These are phyloP conservation scores for Mesocricetus auratus DNA, from an alignment of 2,113 vertebrate genomes.

Conservation along the genomic window DNA sequence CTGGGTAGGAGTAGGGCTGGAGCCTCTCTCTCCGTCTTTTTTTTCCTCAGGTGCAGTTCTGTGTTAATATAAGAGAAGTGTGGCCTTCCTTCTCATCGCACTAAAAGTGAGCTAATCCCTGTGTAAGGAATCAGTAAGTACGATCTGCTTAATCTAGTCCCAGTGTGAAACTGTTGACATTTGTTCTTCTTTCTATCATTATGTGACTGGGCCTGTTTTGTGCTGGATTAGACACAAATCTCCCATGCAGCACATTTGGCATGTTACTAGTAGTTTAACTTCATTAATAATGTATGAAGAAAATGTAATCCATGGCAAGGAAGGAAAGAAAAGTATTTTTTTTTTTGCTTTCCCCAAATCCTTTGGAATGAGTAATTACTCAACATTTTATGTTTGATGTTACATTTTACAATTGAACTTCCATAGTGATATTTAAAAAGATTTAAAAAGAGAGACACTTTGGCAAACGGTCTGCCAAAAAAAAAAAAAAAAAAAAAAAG, in stretches of 20 bases:
- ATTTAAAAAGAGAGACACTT: slow-evolving; percentile 60
- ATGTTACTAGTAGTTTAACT: slow-evolving; percentile 99
- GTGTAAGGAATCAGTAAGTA: slow-evolving; percentile 93
- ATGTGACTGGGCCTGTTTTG: slow-evolving; percentile 99
- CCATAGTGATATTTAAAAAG: slow-evolving; percentile 60
- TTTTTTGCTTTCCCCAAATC: slow-evolving; percentile 87
- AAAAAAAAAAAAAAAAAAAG: neutral
- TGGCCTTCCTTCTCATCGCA: slow-evolving; percentile 90
- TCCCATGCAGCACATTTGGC: slow-evolving; percentile 99
- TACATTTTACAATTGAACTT: slow-evolving; percentile 83
- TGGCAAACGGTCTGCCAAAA: slow-evolving; percentile 45
- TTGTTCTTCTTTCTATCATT: slow-evolving; percentile 99
- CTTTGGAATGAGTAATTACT: slow-evolving; percentile 89
- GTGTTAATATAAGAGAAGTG: slow-evolving; percentile 88
- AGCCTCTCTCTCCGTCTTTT: slow-evolving; percentile 43
- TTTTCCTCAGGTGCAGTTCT: slow-evolving; percentile 84
- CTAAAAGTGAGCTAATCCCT: slow-evolving; percentile 93
- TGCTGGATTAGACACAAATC: slow-evolving; percentile 99
- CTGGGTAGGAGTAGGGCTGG: slow-evolving; percentile 60
- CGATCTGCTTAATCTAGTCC: slow-evolving; percentile 98
- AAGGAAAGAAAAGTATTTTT: slow-evolving; percentile 90
- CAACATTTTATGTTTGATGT: slow-evolving; percentile 87
- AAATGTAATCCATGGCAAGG: slow-evolving; percentile 96
- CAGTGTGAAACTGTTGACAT: slow-evolving; percentile 99
- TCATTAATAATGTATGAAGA: slow-evolving; percentile 99